Percentiles rank a stretch among this genome's conserved stretches.
phyloP scores from a whole-genome alignment of 2,113 vertebrate genomes.

The Propithecus coquereli region DNA sequence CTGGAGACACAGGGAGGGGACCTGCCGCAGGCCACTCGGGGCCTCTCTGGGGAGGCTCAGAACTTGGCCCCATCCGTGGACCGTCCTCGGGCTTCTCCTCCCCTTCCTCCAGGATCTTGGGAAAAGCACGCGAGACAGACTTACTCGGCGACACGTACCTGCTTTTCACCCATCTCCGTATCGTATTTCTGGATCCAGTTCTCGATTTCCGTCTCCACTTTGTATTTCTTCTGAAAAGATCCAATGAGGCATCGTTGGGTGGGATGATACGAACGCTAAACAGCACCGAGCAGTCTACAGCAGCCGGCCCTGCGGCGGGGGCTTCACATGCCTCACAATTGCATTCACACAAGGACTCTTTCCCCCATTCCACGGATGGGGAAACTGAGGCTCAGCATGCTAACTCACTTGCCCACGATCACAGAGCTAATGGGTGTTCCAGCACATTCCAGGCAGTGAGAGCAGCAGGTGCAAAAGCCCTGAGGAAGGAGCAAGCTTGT shows the following conservation, averaged over 20 bases:
- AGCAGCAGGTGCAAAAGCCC: not conserved
- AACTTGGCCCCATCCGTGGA: not conserved
- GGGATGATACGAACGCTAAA: not conserved
- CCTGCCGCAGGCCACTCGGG: not conserved
- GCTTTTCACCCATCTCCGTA: constrained; percentile 85
- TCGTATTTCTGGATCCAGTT: constrained; percentile 91
- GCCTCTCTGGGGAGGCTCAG: not conserved
- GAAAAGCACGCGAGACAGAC: not conserved
- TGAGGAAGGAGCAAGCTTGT: not conserved
- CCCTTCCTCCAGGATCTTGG: not conserved
- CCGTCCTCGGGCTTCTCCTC: not conserved
- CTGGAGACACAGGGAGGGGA: not conserved
- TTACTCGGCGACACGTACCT: constrained; percentile 81
- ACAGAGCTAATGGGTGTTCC: not conserved
- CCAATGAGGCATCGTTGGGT: not conserved
- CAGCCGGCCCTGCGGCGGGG: not conserved
- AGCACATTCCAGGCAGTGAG: not conserved
- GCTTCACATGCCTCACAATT: rapidly evolving
- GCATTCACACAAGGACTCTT: not conserved
- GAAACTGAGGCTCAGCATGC: not conserved
- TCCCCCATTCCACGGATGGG: not conserved
- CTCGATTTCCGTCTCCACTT: constrained; percentile 85
- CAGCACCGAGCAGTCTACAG: rapidly evolving
- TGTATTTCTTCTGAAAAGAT: constrained; percentile 86
- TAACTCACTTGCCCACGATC: not conserved